Evolutionary conservation across 2,113 vertebrate species (phyloP), one percentile per base, ranked within the genome.

Genomic region (Apteryx mantelli): DNA sequence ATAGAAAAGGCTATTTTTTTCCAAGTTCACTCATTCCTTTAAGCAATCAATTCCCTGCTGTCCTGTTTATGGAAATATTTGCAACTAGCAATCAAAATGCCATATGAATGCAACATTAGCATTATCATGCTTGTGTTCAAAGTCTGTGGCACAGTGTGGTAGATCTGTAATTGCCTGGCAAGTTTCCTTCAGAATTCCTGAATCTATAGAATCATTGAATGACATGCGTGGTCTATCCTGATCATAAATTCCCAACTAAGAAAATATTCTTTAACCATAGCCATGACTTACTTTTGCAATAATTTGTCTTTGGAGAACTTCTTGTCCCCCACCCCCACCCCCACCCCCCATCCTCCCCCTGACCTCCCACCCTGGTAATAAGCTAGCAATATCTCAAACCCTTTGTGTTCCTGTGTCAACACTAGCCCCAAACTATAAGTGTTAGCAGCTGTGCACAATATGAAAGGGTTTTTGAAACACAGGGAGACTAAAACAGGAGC

Each of bases 391-490:
- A 95, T 93, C 95, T 96, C 94, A 96, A 86, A 3, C 89, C 88
- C 66, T 96, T 89, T 91, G 93, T 97, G 89, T 91, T 96, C 89
- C 89, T 94, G 82, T 96, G 89, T 97, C 96, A 97, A 96, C 95
- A 91, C 91, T n/a, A 96, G 63, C 89, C 94, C 94, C 93, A 93
- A 94, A 96, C 82, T 88, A 68, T 96, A 96, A 97, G 66, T 93
- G 94, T 32, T 95, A 89, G 95, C 96, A 97, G 96, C 96, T 97
- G 96, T 96, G 91, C 93, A 86, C 96, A 93, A 93, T 96, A 95
- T 96, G 93, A 89, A 93, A 87, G 66, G 70, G 64, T 22, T 82
- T 60, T 50, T 89, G 82, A 94, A 93, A 86, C 17, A 19, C 52
- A 80, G 56, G 63, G 46, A 82, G 79, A 78, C 82, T 77, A 77